Evolutionary conservation across 2,113 vertebrate genomes (phyloP).

Genomic region (Balaenoptera acutorostrata): DNA sequence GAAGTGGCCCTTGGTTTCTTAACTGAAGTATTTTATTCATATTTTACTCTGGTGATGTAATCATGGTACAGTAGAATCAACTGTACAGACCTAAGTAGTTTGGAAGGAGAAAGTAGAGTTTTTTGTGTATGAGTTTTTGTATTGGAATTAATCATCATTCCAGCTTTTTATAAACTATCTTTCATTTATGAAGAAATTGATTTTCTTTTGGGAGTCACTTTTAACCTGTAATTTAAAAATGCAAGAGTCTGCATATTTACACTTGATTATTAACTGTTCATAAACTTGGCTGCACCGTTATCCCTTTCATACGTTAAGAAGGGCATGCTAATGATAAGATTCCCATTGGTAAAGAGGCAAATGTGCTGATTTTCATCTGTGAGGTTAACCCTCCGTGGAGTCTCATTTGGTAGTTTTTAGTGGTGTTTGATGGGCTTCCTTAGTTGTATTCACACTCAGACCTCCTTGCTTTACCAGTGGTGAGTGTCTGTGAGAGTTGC

Average conservation of each 20-base stretch:
- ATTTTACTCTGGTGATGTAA: conserved; percentile 75
- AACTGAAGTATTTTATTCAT: conserved; percentile 78
- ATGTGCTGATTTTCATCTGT: neutral
- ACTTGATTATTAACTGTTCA: conserved; percentile 64
- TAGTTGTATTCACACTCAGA: neutral
- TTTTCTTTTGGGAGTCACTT: conserved; percentile 69
- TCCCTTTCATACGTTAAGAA: conserved; percentile 59
- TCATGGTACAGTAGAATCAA: conserved; percentile 69
- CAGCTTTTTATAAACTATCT: conserved; percentile 75
- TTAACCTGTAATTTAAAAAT: conserved; percentile 68
- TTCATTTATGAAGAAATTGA: conserved; percentile 68
- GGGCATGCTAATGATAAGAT: neutral
- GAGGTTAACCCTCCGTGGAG: neutral
- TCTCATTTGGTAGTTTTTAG: neutral
- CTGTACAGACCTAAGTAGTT: conserved; percentile 69
- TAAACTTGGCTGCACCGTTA: conserved; percentile 35
- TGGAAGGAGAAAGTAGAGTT: conserved; percentile 69
- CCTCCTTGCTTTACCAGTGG: neutral
- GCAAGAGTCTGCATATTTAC: conserved; percentile 53
- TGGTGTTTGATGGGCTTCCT: too few species aligned
- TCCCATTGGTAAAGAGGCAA: neutral
- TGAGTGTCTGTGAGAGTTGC: neutral
- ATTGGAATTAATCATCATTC: conserved; percentile 79
- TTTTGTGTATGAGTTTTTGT: conserved; percentile 80
- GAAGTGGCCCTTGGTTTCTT: conserved; percentile 76